Evolutionary conservation across 2,797 vertebrate species (phyloP).

Genomic region (Valencia hispanica): DNA sequence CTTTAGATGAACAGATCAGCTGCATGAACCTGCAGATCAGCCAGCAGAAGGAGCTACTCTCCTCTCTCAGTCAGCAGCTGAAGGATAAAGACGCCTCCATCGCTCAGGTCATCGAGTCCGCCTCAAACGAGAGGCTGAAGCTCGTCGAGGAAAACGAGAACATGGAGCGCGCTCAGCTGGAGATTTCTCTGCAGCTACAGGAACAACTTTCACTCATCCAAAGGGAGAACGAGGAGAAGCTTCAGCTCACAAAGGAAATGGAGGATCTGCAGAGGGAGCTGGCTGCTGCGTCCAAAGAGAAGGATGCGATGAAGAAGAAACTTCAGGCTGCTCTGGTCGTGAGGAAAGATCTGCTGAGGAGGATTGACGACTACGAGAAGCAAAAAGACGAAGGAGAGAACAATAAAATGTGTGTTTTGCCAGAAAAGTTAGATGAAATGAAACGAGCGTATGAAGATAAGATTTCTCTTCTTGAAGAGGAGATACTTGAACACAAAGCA

Average conservation of each 20-base stretch:
- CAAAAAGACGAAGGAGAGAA: conserved; percentile 69
- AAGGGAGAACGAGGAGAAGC: conserved; percentile 61
- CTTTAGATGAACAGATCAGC: conserved; percentile 73
- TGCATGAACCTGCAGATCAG: conserved; percentile 81
- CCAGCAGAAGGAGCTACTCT: conserved; percentile 87
- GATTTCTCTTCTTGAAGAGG: conserved; percentile 63
- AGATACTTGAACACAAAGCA: conserved; percentile 61
- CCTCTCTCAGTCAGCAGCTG: conserved; percentile 84
- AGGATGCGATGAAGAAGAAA: conserved; percentile 86
- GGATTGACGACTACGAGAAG: conserved; percentile 81
- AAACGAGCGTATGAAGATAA: conserved; percentile 66
- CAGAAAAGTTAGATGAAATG: conserved; percentile 69
- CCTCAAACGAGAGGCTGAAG: conserved; percentile 84
- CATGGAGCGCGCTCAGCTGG: conserved; percentile 55
- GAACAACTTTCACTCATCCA: conserved; percentile 62
- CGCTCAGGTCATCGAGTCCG: conserved; percentile 81
- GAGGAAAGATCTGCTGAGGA: conserved; percentile 86
- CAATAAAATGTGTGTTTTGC: conserved; percentile 66
- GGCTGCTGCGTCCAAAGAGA: conserved; percentile 81
- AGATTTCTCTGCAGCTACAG: conserved; percentile 70
- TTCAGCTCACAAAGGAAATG: conserved; percentile 72
- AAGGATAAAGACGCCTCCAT: conserved; percentile 85
- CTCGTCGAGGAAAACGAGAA: conserved; percentile 78
- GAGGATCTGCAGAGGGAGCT: conserved; percentile 72
- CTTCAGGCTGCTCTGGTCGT: conserved; percentile 86